A percentile compares a stretch with the other conserved stretches of the same genome.
phyloP scores from a whole-genome alignment of 2,113 vertebrate genomes.

The Xiphophorus maculatus region DNA sequence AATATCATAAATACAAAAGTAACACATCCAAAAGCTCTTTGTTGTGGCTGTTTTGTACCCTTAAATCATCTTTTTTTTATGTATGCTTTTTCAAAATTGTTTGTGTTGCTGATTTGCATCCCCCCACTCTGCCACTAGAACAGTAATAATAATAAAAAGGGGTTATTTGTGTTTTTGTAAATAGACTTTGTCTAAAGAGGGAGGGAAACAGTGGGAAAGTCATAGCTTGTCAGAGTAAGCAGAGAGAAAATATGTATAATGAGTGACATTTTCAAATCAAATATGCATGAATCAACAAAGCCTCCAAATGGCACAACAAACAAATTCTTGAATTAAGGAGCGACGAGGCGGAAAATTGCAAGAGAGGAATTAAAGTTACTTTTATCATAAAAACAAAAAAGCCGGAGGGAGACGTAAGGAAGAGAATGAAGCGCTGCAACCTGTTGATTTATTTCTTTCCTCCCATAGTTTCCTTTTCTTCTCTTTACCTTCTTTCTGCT shows the following conservation, averaged over 20 bases:
- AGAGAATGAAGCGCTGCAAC: background rate
- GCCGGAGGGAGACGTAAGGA: background rate
- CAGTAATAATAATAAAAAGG: slow-evolving; percentile 22
- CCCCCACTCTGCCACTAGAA: background rate
- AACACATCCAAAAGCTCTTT: slow-evolving; percentile 5
- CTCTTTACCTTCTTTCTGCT: background rate
- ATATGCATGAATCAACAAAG: slow-evolving; percentile 74
- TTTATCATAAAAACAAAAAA: slow-evolving; percentile 33
- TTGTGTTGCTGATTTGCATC: background rate
- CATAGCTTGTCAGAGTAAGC: slow-evolving; percentile 25
- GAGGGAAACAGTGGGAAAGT: slow-evolving; percentile 22
- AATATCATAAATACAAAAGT: background rate
- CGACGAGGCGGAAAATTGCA: slow-evolving; percentile 69
- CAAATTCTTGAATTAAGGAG: slow-evolving; percentile 64
- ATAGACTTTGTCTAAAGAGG: slow-evolving; percentile 27
- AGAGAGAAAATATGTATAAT: slow-evolving; percentile 58
- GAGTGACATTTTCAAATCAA: slow-evolving; percentile 76
- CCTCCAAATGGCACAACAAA: slow-evolving; percentile 67
- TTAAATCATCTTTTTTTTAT: slow-evolving; percentile 2
- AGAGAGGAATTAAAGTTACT: slow-evolving; percentile 52
- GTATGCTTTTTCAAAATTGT: slow-evolving; percentile 17
- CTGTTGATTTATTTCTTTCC: slow-evolving; percentile 11
- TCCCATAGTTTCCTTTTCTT: background rate
- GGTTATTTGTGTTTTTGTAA: slow-evolving; percentile 22
- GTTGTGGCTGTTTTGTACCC: background rate